Base-by-base conservation (phyloP, 2,888 invertebrate species). In the Pollenia griseotomentosa region DNA sequence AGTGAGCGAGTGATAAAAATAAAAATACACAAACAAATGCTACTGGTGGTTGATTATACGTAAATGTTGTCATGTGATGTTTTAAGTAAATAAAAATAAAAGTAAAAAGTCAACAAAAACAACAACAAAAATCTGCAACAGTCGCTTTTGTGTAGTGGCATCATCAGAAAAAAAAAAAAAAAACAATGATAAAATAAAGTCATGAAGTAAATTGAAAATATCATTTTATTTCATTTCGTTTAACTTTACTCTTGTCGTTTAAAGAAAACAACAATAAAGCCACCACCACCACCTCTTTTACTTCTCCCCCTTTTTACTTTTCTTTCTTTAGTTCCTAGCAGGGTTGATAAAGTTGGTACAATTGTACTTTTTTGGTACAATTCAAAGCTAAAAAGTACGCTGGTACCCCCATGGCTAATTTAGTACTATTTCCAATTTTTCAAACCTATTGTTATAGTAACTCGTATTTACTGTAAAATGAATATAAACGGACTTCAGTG, bases 181-280 rank as follows among this genome's bases (percentile, higher is more conserved):
- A 16, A 48, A 71, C 23, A 65, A 61, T 63, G 68, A 82, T 51
- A 61, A 78, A 78, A 78, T 61, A 75, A 70, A 83, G 55, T 80
- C 74, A 79, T 79, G 70, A 79, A 83, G 79, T 79, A 71, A 86
- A 86, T 86, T 83, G 79, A 80, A 83, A 83, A 86, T 74, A 79
- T 79, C 40, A 73, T 78, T 79, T 86, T 53, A 83, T 74, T 71
- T 80, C 40, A 46, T 77, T 71, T 48, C 33, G n/a, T 68, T 61
- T 59, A 59, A 68, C 6, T 73, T 82, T 68, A 23, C 14, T 65
- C 5, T 6, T 65, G 42, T 9, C 40, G 14, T 10, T 23, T 57
- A 0, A 33, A 33, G 33, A 33, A 33, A 44, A 46, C 57, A 59
- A 59, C 59, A 59, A 73, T 46, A 59, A 59, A 59, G 12, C 33